Percentiles rank a stretch among this genome's conserved stretches.
These are phyloP conservation scores for Thrips palmi DNA, from an alignment of 1,140 invertebrate genomes.

Conservation along the genomic window DNA sequence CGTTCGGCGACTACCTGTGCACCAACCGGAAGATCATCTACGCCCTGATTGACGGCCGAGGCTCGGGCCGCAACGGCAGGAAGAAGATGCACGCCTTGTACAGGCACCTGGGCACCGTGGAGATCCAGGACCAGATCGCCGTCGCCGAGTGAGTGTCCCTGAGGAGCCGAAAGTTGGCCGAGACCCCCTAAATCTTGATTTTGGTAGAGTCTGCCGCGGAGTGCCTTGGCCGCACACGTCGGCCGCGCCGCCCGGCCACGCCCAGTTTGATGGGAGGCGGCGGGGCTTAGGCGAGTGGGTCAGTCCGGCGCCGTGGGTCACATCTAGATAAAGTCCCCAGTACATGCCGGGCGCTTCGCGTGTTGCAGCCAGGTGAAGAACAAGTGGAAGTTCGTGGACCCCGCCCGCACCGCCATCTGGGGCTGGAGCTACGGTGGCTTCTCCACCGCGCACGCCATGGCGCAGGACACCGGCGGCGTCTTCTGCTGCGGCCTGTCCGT, in stretches of 20 bases:
- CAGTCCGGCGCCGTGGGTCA: no score
- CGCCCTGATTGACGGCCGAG: conserved; percentile 41
- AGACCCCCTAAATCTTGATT: no score
- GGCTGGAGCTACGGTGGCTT: conserved; percentile 50
- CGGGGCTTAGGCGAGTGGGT: no score
- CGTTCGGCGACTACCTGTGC: conserved; percentile 37
- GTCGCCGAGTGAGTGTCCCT: conserved; percentile 29
- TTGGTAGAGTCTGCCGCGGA: no score
- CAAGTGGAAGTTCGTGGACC: conserved; percentile 46
- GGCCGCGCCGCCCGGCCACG: no score
- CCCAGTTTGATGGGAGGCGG: no score
- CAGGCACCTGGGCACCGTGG: conserved; percentile 34
- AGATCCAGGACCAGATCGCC: conserved; percentile 41
- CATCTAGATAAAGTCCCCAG: no score
- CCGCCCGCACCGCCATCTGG: conserved; percentile 49
- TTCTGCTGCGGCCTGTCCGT: conserved; percentile 43
- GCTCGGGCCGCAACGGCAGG: conserved; percentile 37
- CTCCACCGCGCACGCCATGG: conserved; percentile 23
- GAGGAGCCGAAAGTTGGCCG: no score
- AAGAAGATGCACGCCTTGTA: conserved; percentile 34
- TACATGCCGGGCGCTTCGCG: conserved; percentile 15
- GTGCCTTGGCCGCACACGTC: no score
- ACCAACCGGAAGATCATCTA: conserved; percentile 36
- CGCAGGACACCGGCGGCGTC: conserved; percentile 29
- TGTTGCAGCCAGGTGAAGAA: conserved; percentile 34